These are phyloP conservation scores for Parnassius orleans DNA, from an alignment of 2,888 invertebrate genomes.

Conservation along the genomic window DNA sequence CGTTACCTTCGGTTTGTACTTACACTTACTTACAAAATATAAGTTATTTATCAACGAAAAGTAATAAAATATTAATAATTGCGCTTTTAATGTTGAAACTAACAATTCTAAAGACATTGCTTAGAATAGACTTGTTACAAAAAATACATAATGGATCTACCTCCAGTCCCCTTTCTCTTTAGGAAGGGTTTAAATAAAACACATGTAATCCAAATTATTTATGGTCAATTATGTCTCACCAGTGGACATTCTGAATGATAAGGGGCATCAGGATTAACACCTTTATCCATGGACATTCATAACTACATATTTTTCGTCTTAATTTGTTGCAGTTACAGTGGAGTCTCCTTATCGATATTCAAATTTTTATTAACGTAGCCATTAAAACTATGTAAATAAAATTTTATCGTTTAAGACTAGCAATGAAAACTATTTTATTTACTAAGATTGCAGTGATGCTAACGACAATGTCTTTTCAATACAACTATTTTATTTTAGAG, in stretches of 20 bases:
- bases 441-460: no score
- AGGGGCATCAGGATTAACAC: conserved; percentile 51
- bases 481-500: no score
- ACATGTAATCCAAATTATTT: conserved; percentile 73
- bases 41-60: background rate
- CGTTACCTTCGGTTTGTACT: background rate
- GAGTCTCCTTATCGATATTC: conserved; percentile 15
- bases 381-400: conserved; percentile 21
- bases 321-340: conserved; percentile 9
- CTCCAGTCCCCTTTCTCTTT: conserved; percentile 42
- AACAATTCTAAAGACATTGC: no score
- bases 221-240: conserved; percentile 75
- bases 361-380: conserved; percentile 13
- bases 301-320: conserved; percentile 9
- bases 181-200: conserved; percentile 58
- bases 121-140: no score
- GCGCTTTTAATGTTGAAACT: no score
- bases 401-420: conserved; percentile 9
- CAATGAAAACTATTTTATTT: conserved; percentile 20
- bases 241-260: conserved; percentile 56
- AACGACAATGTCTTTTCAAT: no score
- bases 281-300: conserved; percentile 42
- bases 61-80: no score
- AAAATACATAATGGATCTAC: no score
- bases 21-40: background rate